Conservation (phyloP, 2,888 invertebrate species). For the Xylota sylvarum region DNA sequence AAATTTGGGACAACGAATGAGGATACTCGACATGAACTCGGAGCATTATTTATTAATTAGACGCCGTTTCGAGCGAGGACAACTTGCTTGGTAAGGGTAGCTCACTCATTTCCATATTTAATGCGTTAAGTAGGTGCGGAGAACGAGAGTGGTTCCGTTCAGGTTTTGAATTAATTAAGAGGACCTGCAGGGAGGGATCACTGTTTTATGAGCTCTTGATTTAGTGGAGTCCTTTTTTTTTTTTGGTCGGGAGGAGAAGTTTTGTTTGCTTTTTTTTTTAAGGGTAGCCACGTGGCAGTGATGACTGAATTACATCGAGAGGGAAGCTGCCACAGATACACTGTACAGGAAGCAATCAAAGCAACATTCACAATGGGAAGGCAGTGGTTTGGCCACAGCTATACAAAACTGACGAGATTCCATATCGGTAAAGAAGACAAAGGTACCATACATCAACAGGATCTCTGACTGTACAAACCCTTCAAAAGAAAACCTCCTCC, state of each 20-base stretch:
- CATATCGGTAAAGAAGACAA: too few relatives aligned
- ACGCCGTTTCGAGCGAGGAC: slow-evolving; percentile 25
- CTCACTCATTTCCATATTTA: slow-evolving; percentile 27
- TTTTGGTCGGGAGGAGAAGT: neutral
- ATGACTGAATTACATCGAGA: neutral
- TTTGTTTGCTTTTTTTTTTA: neutral
- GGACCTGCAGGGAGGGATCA: slow-evolving; percentile 26
- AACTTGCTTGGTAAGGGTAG: slow-evolving; percentile 5
- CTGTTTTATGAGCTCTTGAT: slow-evolving; percentile 42
- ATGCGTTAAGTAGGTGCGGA: slow-evolving; percentile 38
- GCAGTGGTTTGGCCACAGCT: too few relatives aligned
- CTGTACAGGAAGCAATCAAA: too few relatives aligned
- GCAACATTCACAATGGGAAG: too few relatives aligned
- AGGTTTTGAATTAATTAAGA: slow-evolving; percentile 60
- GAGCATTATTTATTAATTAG: slow-evolving; percentile 73
- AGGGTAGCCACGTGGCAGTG: neutral
- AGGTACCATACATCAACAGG: too few relatives aligned
- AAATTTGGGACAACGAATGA: slow-evolving; percentile 14
- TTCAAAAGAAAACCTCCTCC: too few relatives aligned
- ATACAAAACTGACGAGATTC: too few relatives aligned
- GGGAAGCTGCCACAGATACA: too few relatives aligned
- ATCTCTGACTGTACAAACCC: too few relatives aligned
- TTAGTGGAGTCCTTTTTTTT: neutral
- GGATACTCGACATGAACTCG: slow-evolving; percentile 12
- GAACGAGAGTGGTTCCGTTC: slow-evolving; percentile 2